Percentiles rank a stretch among this genome's conserved stretches.
These are phyloP conservation scores for Rhynchonycteris naso DNA, from an alignment of 2,797 vertebrate genomes.

Conservation along the genomic window DNA sequence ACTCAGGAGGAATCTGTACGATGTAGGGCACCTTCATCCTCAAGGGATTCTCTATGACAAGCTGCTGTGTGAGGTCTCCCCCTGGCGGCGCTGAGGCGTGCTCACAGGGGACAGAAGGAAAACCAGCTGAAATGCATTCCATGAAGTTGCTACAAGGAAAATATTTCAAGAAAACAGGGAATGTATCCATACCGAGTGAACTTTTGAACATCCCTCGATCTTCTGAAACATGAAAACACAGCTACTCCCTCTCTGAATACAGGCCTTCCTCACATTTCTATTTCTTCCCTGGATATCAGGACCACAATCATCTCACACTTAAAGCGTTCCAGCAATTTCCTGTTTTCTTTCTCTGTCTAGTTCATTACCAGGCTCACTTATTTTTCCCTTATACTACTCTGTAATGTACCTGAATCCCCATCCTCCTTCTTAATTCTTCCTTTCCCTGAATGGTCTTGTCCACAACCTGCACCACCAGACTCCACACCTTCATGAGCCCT, in stretches of 20 bases:
- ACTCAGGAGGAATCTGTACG: neutral
- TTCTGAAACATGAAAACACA: neutral
- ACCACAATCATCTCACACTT: fast-evolving
- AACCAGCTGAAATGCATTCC: fast-evolving
- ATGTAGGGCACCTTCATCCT: fast-evolving
- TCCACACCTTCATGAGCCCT: neutral
- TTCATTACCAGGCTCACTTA: neutral
- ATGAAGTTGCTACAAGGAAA: too few relatives aligned
- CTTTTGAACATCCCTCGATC: neutral
- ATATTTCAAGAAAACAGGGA: neutral
- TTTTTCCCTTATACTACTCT: neutral
- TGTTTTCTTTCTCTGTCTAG: neutral
- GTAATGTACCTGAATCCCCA: too few relatives aligned
- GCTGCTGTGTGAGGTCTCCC: neutral
- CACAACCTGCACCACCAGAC: neutral
- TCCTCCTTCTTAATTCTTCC: neutral
- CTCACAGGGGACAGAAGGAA: neutral
- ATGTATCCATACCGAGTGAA: neutral
- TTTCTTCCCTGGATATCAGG: neutral
- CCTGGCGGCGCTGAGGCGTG: neutral
- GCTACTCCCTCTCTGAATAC: neutral
- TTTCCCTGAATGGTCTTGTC: neutral
- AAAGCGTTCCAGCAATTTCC: neutral
- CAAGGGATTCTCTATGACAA: neutral
- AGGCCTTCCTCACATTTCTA: neutral